These are phyloP conservation scores for Aythya baeri DNA, from an alignment of 2,113 vertebrate genomes.

Conservation along the genomic window DNA sequence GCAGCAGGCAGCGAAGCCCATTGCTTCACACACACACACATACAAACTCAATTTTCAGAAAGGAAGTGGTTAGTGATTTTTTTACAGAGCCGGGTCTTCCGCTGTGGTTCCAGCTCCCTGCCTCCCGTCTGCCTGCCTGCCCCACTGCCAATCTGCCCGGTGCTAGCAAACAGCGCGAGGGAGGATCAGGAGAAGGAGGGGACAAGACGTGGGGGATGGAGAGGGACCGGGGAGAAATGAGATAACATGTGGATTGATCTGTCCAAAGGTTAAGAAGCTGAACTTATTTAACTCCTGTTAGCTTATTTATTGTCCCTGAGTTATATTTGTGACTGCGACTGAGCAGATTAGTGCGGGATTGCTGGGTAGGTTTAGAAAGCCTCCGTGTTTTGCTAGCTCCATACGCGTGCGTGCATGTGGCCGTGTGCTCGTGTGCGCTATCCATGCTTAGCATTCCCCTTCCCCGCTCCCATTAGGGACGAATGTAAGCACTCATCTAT, in stretches of 20 bases:
- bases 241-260: not conserved
- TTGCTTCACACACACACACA: rapidly evolving
- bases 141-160: not conserved
- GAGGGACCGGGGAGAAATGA: not conserved
- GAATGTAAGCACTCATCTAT: not conserved
- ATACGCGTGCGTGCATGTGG: not conserved
- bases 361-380: not conserved
- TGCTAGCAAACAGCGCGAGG: not conserved
- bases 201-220: not conserved
- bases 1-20: rapidly evolving
- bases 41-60: not conserved
- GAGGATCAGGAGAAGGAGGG: not conserved
- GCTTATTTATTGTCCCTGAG: constrained; percentile 45
- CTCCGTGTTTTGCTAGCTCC: not conserved
- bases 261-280: constrained; percentile 37
- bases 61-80: not conserved
- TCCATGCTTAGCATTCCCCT: not conserved
- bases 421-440: not conserved
- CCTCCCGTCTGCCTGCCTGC: not conserved
- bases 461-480: not conserved
- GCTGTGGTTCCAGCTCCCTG: not conserved
- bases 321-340: not conserved
- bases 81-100: not conserved
- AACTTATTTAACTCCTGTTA: constrained; percentile 16
- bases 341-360: not conserved